These are phyloP conservation scores for Sycophaga agraensis DNA, from an alignment of 1,140 invertebrate species.

Conservation along the genomic window DNA sequence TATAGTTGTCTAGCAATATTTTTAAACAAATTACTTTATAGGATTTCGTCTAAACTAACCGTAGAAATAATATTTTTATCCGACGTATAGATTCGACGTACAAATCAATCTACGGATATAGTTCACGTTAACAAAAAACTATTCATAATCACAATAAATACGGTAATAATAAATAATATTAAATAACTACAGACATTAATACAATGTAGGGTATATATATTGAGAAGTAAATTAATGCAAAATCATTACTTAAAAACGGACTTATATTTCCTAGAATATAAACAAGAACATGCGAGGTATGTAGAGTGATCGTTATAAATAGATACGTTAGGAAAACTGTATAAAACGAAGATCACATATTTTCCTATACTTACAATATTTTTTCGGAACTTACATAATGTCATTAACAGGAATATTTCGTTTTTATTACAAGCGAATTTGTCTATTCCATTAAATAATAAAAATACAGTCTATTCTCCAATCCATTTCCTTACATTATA, in stretches of 20 bases:
- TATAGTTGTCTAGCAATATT: too few relatives aligned
- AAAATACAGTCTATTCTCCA: slow-evolving; percentile 50
- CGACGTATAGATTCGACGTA: too few relatives aligned
- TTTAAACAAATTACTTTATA: too few relatives aligned
- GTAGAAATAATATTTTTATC: too few relatives aligned
- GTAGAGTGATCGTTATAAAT: slow-evolving; percentile 33
- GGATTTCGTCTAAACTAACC: too few relatives aligned
- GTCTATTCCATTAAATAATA: slow-evolving; percentile 27
- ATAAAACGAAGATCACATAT: slow-evolving; percentile 34
- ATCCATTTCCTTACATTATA: slow-evolving; percentile 43
- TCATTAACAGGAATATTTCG: slow-evolving; percentile 30
- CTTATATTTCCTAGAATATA: slow-evolving; percentile 33
- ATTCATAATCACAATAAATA: too few relatives aligned
- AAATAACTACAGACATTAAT: too few relatives aligned
- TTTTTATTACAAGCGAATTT: slow-evolving; percentile 26
- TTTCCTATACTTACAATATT: slow-evolving; percentile 32
- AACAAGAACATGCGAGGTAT: slow-evolving; percentile 34
- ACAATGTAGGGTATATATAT: slow-evolving; percentile 5
- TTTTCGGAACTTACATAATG: slow-evolving; percentile 29
- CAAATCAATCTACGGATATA: too few relatives aligned
- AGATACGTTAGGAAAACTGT: slow-evolving; percentile 33
- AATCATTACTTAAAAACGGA: slow-evolving; percentile 30
- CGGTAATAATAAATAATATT: too few relatives aligned
- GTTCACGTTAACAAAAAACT: too few relatives aligned
- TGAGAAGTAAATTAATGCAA: not conserved